phyloP scores from a whole-genome alignment of 2,888 invertebrate genomes.

The Tipula unca region DNA sequence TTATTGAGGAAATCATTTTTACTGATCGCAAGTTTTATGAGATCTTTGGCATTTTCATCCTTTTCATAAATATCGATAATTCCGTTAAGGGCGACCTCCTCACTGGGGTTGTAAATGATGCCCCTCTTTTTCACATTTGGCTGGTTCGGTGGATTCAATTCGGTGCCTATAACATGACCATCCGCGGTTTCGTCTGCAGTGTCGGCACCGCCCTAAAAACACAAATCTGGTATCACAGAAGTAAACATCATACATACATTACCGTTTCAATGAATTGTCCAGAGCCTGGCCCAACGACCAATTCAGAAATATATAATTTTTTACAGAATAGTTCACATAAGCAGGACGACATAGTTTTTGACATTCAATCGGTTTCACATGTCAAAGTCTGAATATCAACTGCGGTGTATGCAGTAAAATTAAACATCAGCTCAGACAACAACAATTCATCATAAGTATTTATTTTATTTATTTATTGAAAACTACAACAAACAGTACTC shows the following conservation, averaged over 20 bases:
- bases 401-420: too few species aligned
- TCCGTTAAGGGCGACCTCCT: neutral
- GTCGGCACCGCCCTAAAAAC: neutral
- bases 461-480: too few species aligned
- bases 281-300: neutral
- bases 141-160: neutral
- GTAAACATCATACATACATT: neutral
- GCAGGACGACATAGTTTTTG: neutral
- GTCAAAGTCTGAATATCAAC: too few species aligned
- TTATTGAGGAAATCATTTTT: conserved; percentile 78
- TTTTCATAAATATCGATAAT: conserved; percentile 49
- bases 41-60: conserved; percentile 47
- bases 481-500: too few species aligned
- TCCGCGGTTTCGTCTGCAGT: neutral
- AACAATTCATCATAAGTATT: too few species aligned
- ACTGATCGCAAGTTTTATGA: conserved; percentile 62
- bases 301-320: neutral
- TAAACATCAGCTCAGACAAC: too few species aligned
- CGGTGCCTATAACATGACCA: neutral
- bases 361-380: too few species aligned
- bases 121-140: neutral
- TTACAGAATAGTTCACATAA: neutral
- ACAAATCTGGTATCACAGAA: neutral
- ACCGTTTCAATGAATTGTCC: neutral
- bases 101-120: neutral